Evolutionary conservation across 2,113 vertebrate species (phyloP).

Genomic region (Poeciliopsis occidentalis): DNA sequence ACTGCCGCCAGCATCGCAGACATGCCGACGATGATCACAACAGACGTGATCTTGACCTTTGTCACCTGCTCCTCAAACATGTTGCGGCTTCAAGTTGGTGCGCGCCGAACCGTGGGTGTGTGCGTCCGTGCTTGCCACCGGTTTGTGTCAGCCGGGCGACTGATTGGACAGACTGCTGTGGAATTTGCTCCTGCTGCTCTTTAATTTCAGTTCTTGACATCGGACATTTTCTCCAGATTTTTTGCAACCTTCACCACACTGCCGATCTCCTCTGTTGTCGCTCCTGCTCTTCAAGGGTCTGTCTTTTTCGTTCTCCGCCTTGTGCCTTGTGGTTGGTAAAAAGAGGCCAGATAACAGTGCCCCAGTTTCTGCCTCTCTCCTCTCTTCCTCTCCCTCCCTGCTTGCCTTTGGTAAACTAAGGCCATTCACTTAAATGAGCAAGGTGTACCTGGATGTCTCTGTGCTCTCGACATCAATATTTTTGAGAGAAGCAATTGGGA

Average conservation of each 20-base stretch:
- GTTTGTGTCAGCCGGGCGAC: background rate
- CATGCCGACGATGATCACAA: slow-evolving; percentile 86
- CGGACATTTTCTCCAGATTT: slow-evolving; percentile 37
- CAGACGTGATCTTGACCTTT: slow-evolving; percentile 88
- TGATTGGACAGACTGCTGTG: slow-evolving; percentile 1
- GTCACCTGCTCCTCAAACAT: slow-evolving; percentile 86
- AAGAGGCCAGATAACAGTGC: slow-evolving; percentile 80
- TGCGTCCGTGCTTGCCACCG: background rate
- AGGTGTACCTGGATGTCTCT: slow-evolving; percentile 32
- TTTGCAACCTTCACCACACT: slow-evolving; percentile 34
- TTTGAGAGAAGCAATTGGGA: background rate
- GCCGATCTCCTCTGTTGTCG: slow-evolving; percentile 47
- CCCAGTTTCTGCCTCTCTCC: slow-evolving; percentile 77
- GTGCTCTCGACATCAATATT: slow-evolving; percentile 1
- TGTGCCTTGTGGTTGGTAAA: slow-evolving; percentile 66
- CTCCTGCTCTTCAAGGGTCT: slow-evolving; percentile 48
- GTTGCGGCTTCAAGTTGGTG: slow-evolving; percentile 6
- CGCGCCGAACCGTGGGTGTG: background rate
- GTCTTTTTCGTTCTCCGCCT: slow-evolving; percentile 62
- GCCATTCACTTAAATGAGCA: slow-evolving; percentile 64
- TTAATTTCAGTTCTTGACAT: slow-evolving; percentile 16
- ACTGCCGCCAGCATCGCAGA: slow-evolving; percentile 87
- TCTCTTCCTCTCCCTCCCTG: slow-evolving; percentile 73
- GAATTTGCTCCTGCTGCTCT: slow-evolving; percentile 14
- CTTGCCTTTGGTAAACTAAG: slow-evolving; percentile 66